phyloP scores from a whole-genome alignment of 1,140 invertebrate species.

The Halesus radiatus region DNA sequence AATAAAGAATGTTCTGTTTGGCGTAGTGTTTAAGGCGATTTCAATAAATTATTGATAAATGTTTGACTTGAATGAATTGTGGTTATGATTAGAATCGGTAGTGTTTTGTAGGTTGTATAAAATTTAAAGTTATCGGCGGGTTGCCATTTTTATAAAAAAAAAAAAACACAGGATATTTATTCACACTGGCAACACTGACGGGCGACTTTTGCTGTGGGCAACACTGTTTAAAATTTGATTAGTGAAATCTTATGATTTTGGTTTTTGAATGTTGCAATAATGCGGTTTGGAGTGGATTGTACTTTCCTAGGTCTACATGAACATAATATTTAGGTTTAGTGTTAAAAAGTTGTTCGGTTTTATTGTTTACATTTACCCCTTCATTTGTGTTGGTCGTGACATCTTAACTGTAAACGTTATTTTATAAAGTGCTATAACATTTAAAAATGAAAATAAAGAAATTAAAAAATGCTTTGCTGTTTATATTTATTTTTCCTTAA shows the following conservation, averaged over 20 bases:
- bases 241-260: slow-evolving; percentile 2
- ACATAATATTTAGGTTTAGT: slow-evolving; percentile 41
- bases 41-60: slow-evolving; percentile 42
- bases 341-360: slow-evolving; percentile 45
- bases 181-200: slow-evolving; percentile 30
- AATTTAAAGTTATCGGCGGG: slow-evolving; percentile 19
- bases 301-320: slow-evolving; percentile 41
- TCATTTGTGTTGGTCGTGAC: slow-evolving; percentile 52
- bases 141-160: slow-evolving; percentile 31
- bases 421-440: slow-evolving; percentile 52
- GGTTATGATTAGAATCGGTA: slow-evolving; percentile 34
- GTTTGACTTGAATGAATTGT: slow-evolving; percentile 22
- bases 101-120: slow-evolving; percentile 40
- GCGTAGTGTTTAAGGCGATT: slow-evolving; percentile 13
- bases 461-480: slow-evolving; percentile 42
- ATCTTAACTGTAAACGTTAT: slow-evolving; percentile 52
- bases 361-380: slow-evolving; percentile 25
- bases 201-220: background rate
- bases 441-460: slow-evolving; percentile 48
- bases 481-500: too few species aligned
- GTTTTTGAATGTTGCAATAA: slow-evolving; percentile 27
- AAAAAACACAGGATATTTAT: slow-evolving; percentile 39
- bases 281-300: slow-evolving; percentile 38
- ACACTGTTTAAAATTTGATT: background rate
- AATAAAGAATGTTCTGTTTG: slow-evolving; percentile 22